A percentile compares a stretch with the other conserved stretches of the same genome.
Evolutionary conservation across 1,140 invertebrate genomes (phyloP).

Genomic region (Drosophila mauritiana): DNA sequence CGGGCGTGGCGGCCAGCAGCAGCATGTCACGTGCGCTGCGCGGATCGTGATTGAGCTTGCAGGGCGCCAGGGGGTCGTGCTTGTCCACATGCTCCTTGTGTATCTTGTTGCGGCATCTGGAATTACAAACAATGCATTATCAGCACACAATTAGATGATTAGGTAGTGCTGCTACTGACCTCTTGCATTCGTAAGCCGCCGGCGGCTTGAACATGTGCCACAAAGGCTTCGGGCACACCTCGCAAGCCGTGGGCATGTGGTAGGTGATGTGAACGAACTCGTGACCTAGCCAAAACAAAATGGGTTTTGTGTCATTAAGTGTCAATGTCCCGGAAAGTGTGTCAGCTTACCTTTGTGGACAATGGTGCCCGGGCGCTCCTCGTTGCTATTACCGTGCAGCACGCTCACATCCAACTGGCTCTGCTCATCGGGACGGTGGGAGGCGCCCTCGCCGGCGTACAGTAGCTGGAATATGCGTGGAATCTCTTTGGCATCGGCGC

Average conservation of each 20-base stretch:
- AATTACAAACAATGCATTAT: background rate
- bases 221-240: constrained; percentile 97
- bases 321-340: no score
- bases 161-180: constrained; percentile 85
- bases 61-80: constrained; percentile 93
- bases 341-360: constrained; percentile 89
- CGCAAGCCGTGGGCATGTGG: constrained; percentile 99
- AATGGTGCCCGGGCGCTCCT: constrained; percentile 91
- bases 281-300: constrained; percentile 88
- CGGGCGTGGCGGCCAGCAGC: constrained; percentile 91
- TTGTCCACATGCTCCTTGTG: constrained; percentile 97
- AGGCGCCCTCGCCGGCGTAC: constrained; percentile 97
- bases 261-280: constrained; percentile 98
- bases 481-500: constrained; percentile 99
- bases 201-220: constrained; percentile 99
- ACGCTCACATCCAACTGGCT: constrained; percentile 84
- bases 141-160: background rate
- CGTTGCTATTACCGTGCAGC: constrained; percentile 85
- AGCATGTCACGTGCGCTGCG: constrained; percentile 96
- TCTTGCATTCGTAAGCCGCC: constrained; percentile 97
- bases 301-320: background rate
- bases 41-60: constrained; percentile 97
- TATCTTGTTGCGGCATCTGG: constrained; percentile 96
- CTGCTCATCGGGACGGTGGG: constrained; percentile 91
- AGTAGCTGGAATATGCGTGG: constrained; percentile 99